Evolutionary conservation across 2,888 invertebrate species (phyloP).

Genomic region (Apotomis betuletana): DNA sequence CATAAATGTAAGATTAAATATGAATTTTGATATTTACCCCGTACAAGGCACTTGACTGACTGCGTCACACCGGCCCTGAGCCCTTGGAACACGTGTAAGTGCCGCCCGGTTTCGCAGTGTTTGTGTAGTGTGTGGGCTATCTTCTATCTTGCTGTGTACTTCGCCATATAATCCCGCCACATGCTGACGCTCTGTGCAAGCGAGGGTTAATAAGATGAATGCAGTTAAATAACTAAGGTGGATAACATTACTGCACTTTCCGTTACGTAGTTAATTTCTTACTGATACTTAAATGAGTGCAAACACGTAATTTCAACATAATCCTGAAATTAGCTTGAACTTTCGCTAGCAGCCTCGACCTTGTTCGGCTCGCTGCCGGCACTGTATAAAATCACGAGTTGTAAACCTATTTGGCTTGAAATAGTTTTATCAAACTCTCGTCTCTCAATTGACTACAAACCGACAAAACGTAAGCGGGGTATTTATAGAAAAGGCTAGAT

Average conservation of each 20-base stretch:
- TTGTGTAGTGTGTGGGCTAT: no score
- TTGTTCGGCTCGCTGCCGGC: background rate
- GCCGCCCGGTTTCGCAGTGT: no score
- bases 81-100: background rate
- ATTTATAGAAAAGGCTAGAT: background rate
- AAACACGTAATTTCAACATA: no score
- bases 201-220: no score
- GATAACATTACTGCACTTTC: no score
- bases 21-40: slow-evolving; percentile 47
- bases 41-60: slow-evolving; percentile 9
- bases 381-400: background rate
- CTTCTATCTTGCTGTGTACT: no score
- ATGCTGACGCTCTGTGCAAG: no score
- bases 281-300: no score
- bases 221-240: no score
- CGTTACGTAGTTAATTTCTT: no score
- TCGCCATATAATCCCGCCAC: no score
- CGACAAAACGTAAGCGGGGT: background rate
- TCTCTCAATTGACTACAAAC: background rate
- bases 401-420: background rate
- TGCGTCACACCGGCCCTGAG: background rate
- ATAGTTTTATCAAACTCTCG: background rate
- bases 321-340: background rate
- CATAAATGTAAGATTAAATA: slow-evolving; percentile 47
- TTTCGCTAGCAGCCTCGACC: background rate